phyloP scores from a whole-genome alignment of 2,888 invertebrate genomes.

The Aradus depressus region DNA sequence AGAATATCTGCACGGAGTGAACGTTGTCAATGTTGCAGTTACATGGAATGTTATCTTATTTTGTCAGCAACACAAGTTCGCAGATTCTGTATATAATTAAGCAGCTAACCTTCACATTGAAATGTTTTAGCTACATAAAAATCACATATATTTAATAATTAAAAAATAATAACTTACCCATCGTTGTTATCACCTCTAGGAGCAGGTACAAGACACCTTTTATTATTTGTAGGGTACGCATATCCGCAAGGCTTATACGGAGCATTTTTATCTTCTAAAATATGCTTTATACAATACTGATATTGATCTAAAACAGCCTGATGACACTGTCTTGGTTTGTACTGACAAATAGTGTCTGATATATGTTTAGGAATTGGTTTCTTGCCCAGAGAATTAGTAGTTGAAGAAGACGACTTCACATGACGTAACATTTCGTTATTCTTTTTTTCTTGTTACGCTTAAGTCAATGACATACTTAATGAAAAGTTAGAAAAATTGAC shows the following conservation, averaged over 20 bases:
- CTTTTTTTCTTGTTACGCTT: no score
- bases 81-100: no score
- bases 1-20: no score
- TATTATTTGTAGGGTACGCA: slow-evolving; percentile 53
- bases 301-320: slow-evolving; percentile 58
- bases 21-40: no score
- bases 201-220: slow-evolving; percentile 67
- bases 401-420: background rate
- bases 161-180: slow-evolving; percentile 39
- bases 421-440: slow-evolving; percentile 8
- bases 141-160: background rate
- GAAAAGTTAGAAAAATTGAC: no score
- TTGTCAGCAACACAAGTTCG: no score
- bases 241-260: slow-evolving; percentile 74
- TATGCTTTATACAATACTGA: slow-evolving; percentile 69
- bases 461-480: no score
- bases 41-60: no score
- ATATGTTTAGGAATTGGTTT: slow-evolving; percentile 4
- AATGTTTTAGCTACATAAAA: no score
- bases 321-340: slow-evolving; percentile 50
- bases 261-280: slow-evolving; percentile 68
- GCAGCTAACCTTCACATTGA: no score
- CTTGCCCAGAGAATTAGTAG: background rate
- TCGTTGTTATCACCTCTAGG: slow-evolving; percentile 61
- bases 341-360: slow-evolving; percentile 16